phyloP scores from a whole-genome alignment of 1,140 invertebrate genomes.

The Polypedilum vanderplanki region DNA sequence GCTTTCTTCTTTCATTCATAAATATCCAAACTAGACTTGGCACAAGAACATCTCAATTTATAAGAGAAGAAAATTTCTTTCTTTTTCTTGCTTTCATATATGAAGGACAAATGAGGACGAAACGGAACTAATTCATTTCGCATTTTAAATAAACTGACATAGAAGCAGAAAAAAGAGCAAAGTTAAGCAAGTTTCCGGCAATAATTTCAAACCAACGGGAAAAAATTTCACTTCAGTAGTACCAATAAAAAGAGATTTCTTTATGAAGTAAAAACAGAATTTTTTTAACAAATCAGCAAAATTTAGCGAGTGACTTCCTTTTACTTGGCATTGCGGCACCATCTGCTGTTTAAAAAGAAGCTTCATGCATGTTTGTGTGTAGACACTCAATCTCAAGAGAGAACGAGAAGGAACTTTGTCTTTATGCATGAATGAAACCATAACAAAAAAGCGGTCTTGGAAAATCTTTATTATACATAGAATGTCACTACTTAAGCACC shows the following conservation, averaged over 20 bases:
- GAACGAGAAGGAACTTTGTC: background rate
- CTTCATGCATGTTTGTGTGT: background rate
- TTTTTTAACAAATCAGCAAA: constrained; percentile 9
- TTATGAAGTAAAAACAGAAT: background rate
- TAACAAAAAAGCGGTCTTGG: background rate
- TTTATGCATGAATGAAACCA: background rate
- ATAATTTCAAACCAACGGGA: background rate
- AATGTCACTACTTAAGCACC: constrained; percentile 1
- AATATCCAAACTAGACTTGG: too few species aligned
- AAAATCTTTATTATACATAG: constrained; percentile 15
- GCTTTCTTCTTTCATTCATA: too few species aligned
- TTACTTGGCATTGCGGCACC: background rate
- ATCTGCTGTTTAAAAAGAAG: background rate
- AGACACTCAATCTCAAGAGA: background rate
- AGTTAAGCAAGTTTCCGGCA: background rate
- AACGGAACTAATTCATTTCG: too few species aligned
- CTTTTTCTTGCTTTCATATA: too few species aligned
- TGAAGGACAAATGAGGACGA: too few species aligned
- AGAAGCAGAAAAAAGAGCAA: too few species aligned
- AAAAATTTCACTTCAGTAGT: background rate
- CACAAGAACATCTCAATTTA: too few species aligned
- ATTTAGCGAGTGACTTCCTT: background rate
- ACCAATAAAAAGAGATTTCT: background rate
- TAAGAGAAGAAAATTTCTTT: too few species aligned
- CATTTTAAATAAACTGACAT: too few species aligned